Conservation (phyloP, 2,113 vertebrate genomes). For the Ceyx melanurus region DNA sequence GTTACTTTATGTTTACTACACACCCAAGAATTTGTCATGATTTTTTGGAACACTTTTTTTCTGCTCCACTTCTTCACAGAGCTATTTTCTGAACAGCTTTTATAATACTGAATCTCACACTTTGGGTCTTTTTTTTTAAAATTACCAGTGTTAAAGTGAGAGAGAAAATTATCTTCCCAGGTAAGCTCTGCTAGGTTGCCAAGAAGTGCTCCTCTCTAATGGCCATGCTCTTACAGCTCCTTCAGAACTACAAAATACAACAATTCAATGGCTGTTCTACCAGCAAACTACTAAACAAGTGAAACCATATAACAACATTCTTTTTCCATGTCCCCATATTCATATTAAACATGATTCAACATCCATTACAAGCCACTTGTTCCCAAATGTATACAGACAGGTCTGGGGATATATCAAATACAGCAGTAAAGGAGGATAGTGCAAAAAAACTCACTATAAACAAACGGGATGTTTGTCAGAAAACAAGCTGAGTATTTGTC, state of each 20-base stretch:
- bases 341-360: not conserved
- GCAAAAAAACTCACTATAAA: constrained; percentile 6
- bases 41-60: not conserved
- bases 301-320: not conserved
- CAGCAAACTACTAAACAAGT: not conserved
- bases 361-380: constrained; percentile 32
- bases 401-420: constrained; percentile 3
- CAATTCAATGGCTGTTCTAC: not conserved
- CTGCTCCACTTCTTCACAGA: not conserved
- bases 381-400: constrained; percentile 6
- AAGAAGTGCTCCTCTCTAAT: not conserved
- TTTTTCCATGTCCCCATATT: not conserved
- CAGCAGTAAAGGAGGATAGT: not conserved
- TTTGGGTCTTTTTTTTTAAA: not conserved
- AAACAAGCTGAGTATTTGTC: constrained; percentile 49
- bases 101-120: not conserved
- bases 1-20: not conserved
- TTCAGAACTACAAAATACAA: not conserved
- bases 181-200: not conserved
- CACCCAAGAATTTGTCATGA: not conserved
- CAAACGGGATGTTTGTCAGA: constrained; percentile 48
- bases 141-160: not conserved
- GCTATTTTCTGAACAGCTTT: not conserved
- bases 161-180: not conserved
- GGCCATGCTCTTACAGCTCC: not conserved